Evolutionary conservation across 2,888 invertebrate species (phyloP).

Genomic region (Athalia cordata): DNA sequence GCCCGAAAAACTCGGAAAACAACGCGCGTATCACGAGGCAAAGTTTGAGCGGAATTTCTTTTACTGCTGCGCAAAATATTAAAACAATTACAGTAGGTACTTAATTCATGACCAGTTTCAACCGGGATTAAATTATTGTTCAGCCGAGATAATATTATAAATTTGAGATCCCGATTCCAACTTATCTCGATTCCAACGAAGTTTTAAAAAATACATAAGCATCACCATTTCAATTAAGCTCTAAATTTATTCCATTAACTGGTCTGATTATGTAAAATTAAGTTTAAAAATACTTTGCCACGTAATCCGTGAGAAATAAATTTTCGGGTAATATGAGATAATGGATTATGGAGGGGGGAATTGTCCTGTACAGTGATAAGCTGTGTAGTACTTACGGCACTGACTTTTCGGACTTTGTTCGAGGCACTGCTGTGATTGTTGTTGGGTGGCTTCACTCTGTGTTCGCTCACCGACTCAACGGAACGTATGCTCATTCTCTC

Average conservation of each 20-base stretch:
- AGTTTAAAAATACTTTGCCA: slow-evolving; percentile 17
- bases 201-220: too few relatives aligned
- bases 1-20: slow-evolving; percentile 8
- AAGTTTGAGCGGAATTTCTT: not conserved
- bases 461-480: slow-evolving; percentile 93
- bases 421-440: slow-evolving; percentile 68
- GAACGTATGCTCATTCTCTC: slow-evolving; percentile 94
- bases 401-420: slow-evolving; percentile 78
- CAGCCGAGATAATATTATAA: too few relatives aligned
- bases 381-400: slow-evolving; percentile 86
- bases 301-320: slow-evolving; percentile 32
- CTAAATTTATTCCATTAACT: too few relatives aligned
- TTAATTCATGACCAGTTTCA: too few relatives aligned
- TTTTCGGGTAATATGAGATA: not conserved
- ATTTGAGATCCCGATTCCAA: too few relatives aligned
- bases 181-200: too few relatives aligned
- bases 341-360: not conserved
- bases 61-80: too few relatives aligned
- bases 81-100: too few relatives aligned
- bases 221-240: too few relatives aligned
- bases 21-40: slow-evolving; percentile 26
- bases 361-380: slow-evolving; percentile 46
- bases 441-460: slow-evolving; percentile 73
- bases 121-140: too few relatives aligned
- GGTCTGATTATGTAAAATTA: not conserved